Base-by-base conservation (phyloP, 1,140 invertebrate species). In the Epicauta chinensis region DNA sequence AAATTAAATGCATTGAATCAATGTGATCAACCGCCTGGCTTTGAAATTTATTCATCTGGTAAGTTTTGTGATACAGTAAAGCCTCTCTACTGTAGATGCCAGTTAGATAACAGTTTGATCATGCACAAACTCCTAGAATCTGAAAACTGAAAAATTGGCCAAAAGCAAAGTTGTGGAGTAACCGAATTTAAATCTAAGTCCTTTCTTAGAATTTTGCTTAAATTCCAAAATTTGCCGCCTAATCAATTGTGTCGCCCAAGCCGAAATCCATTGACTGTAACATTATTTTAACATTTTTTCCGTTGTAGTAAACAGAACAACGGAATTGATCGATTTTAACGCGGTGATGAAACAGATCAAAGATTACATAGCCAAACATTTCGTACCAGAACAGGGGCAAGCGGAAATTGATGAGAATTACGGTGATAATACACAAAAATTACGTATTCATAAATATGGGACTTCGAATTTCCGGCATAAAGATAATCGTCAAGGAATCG, bases 1-100 rank as follows among this genome's bases (percentile, higher is more conserved):
- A 81, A 80, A 63, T 67, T 91, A 3, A 80, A 80, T 56, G 87
- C 82, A 0, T 71, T 90, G n/a, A 83, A 79, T 56, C 75, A 81
- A 57, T 80, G 83, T 55, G 77, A 83, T 16, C 76, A 78, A 48
- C 77, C 81, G 16, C 86, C 85, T 10, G 88, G 87, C n/a, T 64
- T 78, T 30, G 68, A 79, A 10, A 63, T 86, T n/a, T 86, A 86
- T 60, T 78, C 80, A 61, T 85, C 83, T 49, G 75, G 81, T 82
- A 69, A 60, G 58, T 55, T n/a, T 39, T 12, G 23, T 7, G 23
- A 30, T 5, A 49, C 35, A 11, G 4, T 39, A 1, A 40, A 45
- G 15, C 29, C 34, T 39, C 74, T 74, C 42, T 62, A n/a, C n/a
- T n/a, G n/a, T n/a, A n/a, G n/a, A n/a, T n/a, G n/a, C n/a, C n/a